These are phyloP conservation scores for Drosophila repletoides DNA, from an alignment of 1,140 invertebrate species.

Conservation along the genomic window DNA sequence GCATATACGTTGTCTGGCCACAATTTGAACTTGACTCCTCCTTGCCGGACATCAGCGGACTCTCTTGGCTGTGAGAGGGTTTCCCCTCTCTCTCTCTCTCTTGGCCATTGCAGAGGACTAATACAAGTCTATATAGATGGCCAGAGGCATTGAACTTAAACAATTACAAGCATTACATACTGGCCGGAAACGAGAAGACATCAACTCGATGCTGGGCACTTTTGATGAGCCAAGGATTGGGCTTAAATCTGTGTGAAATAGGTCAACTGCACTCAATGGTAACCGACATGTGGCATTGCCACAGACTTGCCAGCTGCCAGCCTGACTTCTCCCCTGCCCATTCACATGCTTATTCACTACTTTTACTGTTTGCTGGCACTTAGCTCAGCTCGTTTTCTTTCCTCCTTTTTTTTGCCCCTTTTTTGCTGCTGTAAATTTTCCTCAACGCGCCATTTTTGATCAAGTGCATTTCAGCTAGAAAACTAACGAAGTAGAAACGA, in stretches of 20 bases:
- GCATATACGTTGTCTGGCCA: conserved; percentile 35
- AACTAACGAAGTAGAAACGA: conserved; percentile 70
- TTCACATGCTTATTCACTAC: not conserved
- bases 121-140: conserved; percentile 27
- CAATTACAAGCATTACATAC: conserved; percentile 71
- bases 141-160: conserved; percentile 66
- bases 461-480: conserved; percentile 64
- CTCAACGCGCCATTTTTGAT: conserved; percentile 63
- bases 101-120: conserved; percentile 11
- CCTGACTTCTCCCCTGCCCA: conserved; percentile 6
- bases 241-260: conserved; percentile 52
- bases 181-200: conserved; percentile 47
- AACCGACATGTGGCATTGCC: conserved; percentile 55
- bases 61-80: too few relatives aligned
- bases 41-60: too few relatives aligned
- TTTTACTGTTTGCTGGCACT: conserved; percentile 29
- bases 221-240: conserved; percentile 41
- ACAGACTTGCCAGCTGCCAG: conserved; percentile 28
- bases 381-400: conserved; percentile 17
- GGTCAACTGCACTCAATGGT: conserved; percentile 65
- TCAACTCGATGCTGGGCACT: conserved; percentile 34
- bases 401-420: conserved; percentile 23
- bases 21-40: conserved; percentile 25
- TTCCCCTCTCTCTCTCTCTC: too few relatives aligned
- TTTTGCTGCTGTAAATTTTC: conserved; percentile 31